Percentiles rank a stretch among this genome's conserved stretches.
Conservation (phyloP, 2,113 vertebrate genomes). For the Dipodomys stephensi region DNA sequence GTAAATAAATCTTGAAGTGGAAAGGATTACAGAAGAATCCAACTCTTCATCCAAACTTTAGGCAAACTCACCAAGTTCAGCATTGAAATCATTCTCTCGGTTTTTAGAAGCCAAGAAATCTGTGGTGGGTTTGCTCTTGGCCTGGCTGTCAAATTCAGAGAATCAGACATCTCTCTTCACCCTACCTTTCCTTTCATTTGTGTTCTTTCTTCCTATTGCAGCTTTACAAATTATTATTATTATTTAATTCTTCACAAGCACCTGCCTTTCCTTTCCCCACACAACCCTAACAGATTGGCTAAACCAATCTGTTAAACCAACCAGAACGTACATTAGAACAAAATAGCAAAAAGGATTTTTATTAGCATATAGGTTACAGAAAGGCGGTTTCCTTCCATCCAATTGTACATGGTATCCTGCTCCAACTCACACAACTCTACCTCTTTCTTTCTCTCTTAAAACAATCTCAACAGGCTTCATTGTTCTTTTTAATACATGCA, state of each 20-base stretch:
- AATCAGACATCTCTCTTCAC: background rate
- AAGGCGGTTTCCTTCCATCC: no score
- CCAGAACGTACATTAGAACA: conserved; percentile 47
- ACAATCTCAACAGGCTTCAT: no score
- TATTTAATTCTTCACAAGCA: conserved; percentile 17
- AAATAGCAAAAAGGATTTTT: conserved; percentile 27
- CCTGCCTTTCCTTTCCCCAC: background rate
- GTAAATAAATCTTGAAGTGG: conserved; percentile 24
- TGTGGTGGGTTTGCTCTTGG: background rate
- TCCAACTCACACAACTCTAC: no score
- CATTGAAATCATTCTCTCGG: background rate
- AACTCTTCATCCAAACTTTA: conserved; percentile 19
- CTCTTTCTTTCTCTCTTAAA: no score
- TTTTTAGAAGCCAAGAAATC: background rate
- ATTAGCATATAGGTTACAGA: no score
- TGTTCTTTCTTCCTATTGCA: conserved; percentile 31
- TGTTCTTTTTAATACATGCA: no score
- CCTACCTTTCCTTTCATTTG: background rate
- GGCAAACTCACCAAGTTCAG: background rate
- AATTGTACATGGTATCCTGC: no score
- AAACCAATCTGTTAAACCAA: background rate
- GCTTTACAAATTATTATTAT: background rate
- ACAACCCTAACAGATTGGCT: background rate
- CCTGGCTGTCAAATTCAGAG: background rate
- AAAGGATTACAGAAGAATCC: background rate